Base-by-base conservation (phyloP, 2,113 vertebrate genomes). In the Pomatostomus ruficeps region DNA sequence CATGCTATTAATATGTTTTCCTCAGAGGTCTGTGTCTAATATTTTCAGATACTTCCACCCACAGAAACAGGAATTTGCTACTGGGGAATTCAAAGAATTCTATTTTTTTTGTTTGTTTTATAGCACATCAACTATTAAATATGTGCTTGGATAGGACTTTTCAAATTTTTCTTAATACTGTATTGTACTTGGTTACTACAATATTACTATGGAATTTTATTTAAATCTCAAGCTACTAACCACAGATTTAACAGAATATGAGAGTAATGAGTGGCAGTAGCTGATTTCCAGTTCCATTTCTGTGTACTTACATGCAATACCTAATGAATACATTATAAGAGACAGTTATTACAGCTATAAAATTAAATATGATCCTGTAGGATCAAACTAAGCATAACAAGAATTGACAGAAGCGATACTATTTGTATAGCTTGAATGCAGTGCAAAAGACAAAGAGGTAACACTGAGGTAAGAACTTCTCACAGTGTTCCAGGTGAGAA, bases 111-210 rank as follows among this genome's bases (percentile, higher is more conserved):
- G 42, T 88, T 89, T 68, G 59, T 91, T 86, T 63, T 54, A 76
- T n/a, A 89, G 70, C 75, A 87, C 70, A 73, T 66, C 65, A 71
- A 6, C 74, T 83, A 94, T 51, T 54, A 66, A 80, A 70, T 42
- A 20, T 87, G 90, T 85, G 73, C 87, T 55, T 72, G 88, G 85
- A 81, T 87, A 93, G 89, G 81, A 91, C 46, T 95, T 87, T 61
- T 36, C 42, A 70, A 76, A 36, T 28, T 78, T 52, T 67, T 28
- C 42, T 52, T 68, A 31, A 51, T 96, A 91, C 42, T 55, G 84
- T 93, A 96, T 97, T 94, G 70, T 71, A 90, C 79, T 76, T 93
- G 92, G 81, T 86, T 92, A 89, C 81, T 85, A 77, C 84, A 88
- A 82, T 55, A 89, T 59, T 82, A 80, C 40, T 83, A 76, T 97